Percentiles rank a stretch among this genome's conserved stretches.
Conservation (phyloP, 2,113 vertebrate genomes). For the Leuciscus idus region DNA sequence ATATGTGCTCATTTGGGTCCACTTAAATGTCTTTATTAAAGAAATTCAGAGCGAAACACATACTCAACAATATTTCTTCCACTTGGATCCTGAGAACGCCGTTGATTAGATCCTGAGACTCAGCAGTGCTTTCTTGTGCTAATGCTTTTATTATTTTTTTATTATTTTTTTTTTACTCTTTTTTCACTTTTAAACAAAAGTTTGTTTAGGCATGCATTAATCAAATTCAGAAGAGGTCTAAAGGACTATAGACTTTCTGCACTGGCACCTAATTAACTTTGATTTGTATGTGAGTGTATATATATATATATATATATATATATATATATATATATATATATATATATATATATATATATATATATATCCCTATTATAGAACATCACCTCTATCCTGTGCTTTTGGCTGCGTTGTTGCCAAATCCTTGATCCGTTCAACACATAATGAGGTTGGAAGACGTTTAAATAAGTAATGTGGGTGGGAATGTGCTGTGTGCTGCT, state of each 20-base stretch:
- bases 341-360: background rate
- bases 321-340: background rate
- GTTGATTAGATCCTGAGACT: slow-evolving; percentile 17
- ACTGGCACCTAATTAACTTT: slow-evolving; percentile 42
- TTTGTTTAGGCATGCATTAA: slow-evolving; percentile 40
- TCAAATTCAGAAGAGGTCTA: slow-evolving; percentile 41
- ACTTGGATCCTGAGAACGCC: background rate
- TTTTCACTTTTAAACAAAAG: slow-evolving; percentile 17
- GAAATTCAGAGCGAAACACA: background rate
- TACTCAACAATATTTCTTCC: background rate
- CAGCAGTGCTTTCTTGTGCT: slow-evolving; percentile 7
- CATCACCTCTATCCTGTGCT: slow-evolving; percentile 16
- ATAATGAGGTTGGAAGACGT: slow-evolving; percentile 4
- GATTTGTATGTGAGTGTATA: background rate
- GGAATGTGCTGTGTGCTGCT: slow-evolving; percentile 13
- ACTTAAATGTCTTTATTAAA: slow-evolving; percentile 21
- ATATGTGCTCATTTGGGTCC: background rate
- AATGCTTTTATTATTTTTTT: background rate
- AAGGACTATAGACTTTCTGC: slow-evolving; percentile 17
- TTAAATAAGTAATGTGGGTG: slow-evolving; percentile 46
- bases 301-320: no score
- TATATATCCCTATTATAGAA: background rate
- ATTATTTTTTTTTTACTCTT: background rate
- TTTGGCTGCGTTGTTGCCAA: background rate
- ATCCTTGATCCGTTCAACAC: slow-evolving; percentile 12